A percentile compares a stretch with the other conserved stretches of the same genome.
Conservation (phyloP, 2,888 invertebrate species). For the Theretra japonica region DNA sequence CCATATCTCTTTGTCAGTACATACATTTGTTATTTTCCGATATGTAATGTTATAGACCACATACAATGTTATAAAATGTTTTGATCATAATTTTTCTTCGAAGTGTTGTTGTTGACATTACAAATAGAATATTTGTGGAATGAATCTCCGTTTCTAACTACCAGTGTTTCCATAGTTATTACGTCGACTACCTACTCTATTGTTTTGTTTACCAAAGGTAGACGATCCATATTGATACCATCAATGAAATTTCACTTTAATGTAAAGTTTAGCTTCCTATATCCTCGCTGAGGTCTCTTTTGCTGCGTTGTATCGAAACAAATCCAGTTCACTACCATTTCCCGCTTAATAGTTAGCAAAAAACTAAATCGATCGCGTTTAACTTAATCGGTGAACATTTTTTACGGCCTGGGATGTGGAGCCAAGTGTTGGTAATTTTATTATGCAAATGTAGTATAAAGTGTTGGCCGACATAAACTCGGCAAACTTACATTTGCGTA, state of each 20-base stretch:
- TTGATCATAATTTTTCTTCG: background rate
- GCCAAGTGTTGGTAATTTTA: slow-evolving; percentile 71
- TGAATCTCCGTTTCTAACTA: too few species aligned
- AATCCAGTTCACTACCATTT: slow-evolving; percentile 16
- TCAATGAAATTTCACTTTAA: too few species aligned
- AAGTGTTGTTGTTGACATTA: background rate
- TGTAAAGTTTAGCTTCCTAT: background rate
- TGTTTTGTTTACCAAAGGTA: too few species aligned
- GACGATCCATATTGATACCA: too few species aligned
- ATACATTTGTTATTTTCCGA: background rate
- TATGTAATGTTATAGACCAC: background rate
- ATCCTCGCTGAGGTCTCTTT: too few species aligned
- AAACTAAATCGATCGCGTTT: slow-evolving; percentile 25
- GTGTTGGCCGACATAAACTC: slow-evolving; percentile 79
- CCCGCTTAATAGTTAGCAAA: slow-evolving; percentile 23
- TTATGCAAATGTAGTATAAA: slow-evolving; percentile 82
- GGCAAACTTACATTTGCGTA: slow-evolving; percentile 29
- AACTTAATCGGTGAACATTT: slow-evolving; percentile 27
- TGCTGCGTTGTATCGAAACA: background rate
- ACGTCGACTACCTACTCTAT: too few species aligned
- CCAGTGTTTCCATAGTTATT: too few species aligned
- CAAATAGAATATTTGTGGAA: too few species aligned
- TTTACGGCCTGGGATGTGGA: slow-evolving; percentile 27
- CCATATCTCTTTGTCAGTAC: background rate
- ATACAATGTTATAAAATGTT: background rate